Evolutionary conservation across 2,797 vertebrate species (phyloP), one percentile per base, ranked within the genome.

Genomic region (Aulostomus chinensis): DNA sequence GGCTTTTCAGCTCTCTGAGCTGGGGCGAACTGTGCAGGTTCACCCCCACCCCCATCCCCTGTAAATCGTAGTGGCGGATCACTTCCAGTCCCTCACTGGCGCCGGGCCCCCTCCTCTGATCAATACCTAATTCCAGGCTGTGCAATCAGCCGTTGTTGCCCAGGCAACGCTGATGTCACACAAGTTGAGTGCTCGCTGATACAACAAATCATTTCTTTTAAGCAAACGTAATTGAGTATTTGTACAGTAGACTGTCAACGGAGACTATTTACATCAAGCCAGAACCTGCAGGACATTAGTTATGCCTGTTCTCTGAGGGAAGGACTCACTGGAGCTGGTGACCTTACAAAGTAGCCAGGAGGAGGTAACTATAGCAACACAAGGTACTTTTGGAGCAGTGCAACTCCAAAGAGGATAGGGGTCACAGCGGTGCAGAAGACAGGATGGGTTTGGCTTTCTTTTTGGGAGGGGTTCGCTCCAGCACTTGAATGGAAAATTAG

Each of bases 101-200:
- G 91, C 94, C 91, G 83, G 86, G 65, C 90, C 87, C 86, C 72
- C 60, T 60, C 77, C 69, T 77, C 89, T 95, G 94, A 98, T 99
- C 97, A 98, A 98, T 98, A 98, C 95, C 93, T 94, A 95, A 97
- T 99, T 97, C 96, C 94, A 93, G 91, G 89, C 91, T 90, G 89
- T 87, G 93, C 92, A 93, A 95, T 93, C 93, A 93, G 93, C 90
- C 81, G 81, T 58, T 67, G 93, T 97, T 94, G 89, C 96, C 93
- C 90, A 81, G 92, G 95, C 93, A 98, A 98, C 94, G 86, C 91
- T 94, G 93, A 96, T 98, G 95, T 96, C 94, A 95, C 92, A 40
- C 91, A 91, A 92, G 93, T 94, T 94, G 95, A 94, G 93, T 92
- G 91, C 91, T 83, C 83, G 85, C 91, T 89, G 89, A 92, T 94